Conservation (phyloP, 2,113 vertebrate genomes). For the Xiphophorus hellerii region DNA sequence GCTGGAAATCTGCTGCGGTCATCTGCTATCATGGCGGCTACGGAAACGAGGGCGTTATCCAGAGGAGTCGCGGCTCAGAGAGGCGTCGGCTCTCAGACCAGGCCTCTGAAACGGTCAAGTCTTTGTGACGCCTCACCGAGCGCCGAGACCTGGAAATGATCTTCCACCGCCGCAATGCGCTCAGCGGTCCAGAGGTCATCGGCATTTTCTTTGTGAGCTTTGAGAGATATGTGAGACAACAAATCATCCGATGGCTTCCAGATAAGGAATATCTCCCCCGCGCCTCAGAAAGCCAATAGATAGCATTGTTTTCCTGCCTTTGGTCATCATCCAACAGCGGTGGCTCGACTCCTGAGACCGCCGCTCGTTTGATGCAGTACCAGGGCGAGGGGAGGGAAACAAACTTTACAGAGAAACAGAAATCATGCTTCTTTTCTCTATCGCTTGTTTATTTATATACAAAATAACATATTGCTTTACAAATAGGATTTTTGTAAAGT, state of each 20-base stretch:
- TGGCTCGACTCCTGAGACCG: slow-evolving; percentile 39
- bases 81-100: neutral
- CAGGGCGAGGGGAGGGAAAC: neutral
- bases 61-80: neutral
- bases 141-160: slow-evolving; percentile 34
- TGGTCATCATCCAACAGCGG: slow-evolving; percentile 51
- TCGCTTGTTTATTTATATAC: neutral
- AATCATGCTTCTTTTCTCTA: neutral
- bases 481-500: no score
- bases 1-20: slow-evolving; percentile 28
- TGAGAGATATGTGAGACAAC: slow-evolving; percentile 57
- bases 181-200: slow-evolving; percentile 48
- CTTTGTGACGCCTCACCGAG: slow-evolving; percentile 37
- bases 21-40: neutral
- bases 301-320: slow-evolving; percentile 53
- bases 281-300: slow-evolving; percentile 44
- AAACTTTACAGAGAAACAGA: neutral
- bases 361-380: slow-evolving; percentile 32
- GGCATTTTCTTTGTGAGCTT: slow-evolving; percentile 47
- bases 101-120: slow-evolving; percentile 22
- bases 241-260: slow-evolving; percentile 44
- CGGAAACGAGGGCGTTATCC: slow-evolving; percentile 38
- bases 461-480: no score
- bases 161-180: slow-evolving; percentile 37
- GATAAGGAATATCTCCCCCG: slow-evolving; percentile 47